A percentile compares a stretch with the other conserved stretches of the same genome.
phyloP scores from a whole-genome alignment of 2,888 invertebrate species.

The Agrotis puta region DNA sequence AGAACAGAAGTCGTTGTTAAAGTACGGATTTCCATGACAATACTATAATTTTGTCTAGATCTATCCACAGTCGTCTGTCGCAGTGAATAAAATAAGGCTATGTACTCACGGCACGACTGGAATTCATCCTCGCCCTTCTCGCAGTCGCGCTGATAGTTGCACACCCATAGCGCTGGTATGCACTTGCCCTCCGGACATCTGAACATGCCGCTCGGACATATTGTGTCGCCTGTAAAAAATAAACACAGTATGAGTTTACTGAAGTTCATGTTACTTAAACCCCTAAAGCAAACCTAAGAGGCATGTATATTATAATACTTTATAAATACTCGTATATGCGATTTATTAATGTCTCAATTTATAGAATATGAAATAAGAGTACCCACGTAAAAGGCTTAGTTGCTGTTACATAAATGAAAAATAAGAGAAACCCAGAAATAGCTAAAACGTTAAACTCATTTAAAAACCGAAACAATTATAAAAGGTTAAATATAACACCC shows the following conservation, averaged over 20 bases:
- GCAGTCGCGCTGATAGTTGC: slow-evolving; percentile 98
- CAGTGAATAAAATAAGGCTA: slow-evolving; percentile 33
- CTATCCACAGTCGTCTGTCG: background rate
- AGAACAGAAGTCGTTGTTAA: background rate
- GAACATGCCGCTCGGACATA: slow-evolving; percentile 95
- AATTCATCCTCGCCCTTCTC: slow-evolving; percentile 97
- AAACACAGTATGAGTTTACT: slow-evolving; percentile 5
- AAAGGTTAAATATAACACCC: background rate
- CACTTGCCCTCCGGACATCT: slow-evolving; percentile 96
- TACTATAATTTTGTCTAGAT: background rate
- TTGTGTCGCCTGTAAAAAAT: slow-evolving; percentile 83
- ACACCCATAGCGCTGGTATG: slow-evolving; percentile 96
- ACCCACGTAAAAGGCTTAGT: too few species aligned
- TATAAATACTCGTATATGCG: background rate
- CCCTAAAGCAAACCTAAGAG: background rate
- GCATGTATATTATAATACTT: background rate
- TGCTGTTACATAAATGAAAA: background rate
- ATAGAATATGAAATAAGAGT: background rate
- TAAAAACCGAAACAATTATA: too few species aligned
- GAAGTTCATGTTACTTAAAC: background rate
- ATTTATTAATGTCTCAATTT: background rate
- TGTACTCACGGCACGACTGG: slow-evolving; percentile 96
- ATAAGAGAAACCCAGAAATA: background rate
- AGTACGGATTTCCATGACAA: background rate
- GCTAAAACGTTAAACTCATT: background rate